phyloP scores from a whole-genome alignment of 2,113 vertebrate species.

The Ailuropoda melanoleuca region DNA sequence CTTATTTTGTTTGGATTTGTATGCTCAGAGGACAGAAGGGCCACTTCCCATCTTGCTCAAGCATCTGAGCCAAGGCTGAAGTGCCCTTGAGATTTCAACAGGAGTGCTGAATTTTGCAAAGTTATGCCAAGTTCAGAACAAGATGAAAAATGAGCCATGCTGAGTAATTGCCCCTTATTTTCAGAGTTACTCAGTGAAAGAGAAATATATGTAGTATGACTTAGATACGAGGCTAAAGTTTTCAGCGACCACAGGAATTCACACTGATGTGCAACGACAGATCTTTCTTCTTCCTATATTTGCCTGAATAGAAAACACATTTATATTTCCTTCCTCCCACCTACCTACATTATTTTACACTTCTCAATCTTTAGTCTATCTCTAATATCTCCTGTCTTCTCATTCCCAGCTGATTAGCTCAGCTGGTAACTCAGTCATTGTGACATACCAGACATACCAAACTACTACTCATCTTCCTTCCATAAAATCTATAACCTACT shows the following conservation, averaged over 20 bases:
- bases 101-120: not conserved
- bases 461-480: not conserved
- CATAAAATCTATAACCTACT: not conserved
- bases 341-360: not conserved
- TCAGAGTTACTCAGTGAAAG: not conserved
- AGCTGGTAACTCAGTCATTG: not conserved
- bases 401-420: not conserved
- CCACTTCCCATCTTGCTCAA: not conserved
- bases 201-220: not conserved
- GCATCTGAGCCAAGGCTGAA: not conserved
- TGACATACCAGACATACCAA: not conserved
- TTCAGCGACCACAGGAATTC: not conserved
- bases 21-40: not conserved
- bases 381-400: not conserved
- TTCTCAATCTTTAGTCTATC: not conserved
- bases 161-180: not conserved
- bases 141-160: not conserved
- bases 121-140: conserved; percentile 2
- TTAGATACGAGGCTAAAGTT: not conserved
- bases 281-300: not conserved
- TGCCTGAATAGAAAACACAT: not conserved
- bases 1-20: conserved; percentile 31
- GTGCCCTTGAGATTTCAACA: conserved; percentile 10
- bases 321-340: not conserved
- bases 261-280: not conserved